Evolutionary conservation across 2,888 invertebrate genomes (phyloP).

Genomic region (Hyles lineata): DNA sequence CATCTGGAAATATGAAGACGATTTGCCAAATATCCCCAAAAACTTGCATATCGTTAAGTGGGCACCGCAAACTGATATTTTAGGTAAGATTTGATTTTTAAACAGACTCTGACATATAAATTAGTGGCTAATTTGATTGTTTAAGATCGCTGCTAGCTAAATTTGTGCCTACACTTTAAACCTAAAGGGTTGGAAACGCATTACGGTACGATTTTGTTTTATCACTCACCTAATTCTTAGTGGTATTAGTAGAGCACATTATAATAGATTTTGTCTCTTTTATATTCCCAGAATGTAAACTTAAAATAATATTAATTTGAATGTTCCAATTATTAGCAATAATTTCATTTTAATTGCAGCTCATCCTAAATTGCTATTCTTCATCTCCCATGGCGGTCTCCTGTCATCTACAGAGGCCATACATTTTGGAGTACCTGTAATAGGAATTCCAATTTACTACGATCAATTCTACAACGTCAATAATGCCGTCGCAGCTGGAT

Average conservation of each 20-base stretch:
- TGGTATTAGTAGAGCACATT: no score
- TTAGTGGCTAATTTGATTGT: no score
- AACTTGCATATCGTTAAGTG: constrained; percentile 68
- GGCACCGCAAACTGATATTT: constrained; percentile 71
- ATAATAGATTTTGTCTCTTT: background rate
- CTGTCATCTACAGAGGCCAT: constrained; percentile 60
- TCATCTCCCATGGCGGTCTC: constrained; percentile 62
- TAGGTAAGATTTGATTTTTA: constrained; percentile 50
- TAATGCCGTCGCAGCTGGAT: constrained; percentile 57
- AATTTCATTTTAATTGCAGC: constrained; percentile 47
- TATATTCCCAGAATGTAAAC: no score
- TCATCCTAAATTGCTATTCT: constrained; percentile 57
- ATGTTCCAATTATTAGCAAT: background rate
- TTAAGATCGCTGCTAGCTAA: no score
- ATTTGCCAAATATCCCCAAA: constrained; percentile 54
- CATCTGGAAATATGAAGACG: constrained; percentile 71
- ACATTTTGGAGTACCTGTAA: constrained; percentile 60
- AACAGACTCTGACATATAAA: no score
- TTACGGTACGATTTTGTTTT: no score
- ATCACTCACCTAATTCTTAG: no score
- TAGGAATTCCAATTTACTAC: constrained; percentile 59
- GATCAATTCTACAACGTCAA: constrained; percentile 66
- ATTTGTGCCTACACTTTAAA: no score
- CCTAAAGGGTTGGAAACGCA: no score
- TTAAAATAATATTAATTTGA: no score